Evolutionary conservation across 1,140 invertebrate genomes (phyloP).

Genomic region (Drepana arcuata): DNA sequence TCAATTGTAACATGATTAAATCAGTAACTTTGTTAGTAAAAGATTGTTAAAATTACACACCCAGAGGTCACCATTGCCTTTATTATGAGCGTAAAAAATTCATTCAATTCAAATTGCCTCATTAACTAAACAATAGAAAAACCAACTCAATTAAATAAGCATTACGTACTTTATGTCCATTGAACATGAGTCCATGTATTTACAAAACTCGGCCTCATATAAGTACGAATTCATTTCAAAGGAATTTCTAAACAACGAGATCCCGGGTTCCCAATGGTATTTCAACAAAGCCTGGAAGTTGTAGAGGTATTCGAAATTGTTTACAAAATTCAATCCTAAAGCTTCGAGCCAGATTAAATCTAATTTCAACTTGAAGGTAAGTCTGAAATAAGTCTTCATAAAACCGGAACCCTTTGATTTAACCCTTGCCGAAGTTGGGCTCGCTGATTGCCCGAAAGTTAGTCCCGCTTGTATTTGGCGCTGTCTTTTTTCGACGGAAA

Average conservation of each 20-base stretch:
- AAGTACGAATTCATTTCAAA: slow-evolving; percentile 61
- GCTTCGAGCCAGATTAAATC: slow-evolving; percentile 70
- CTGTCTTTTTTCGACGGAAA: slow-evolving; percentile 48
- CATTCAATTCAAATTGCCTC: too few species aligned
- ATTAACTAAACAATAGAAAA: slow-evolving; percentile 25
- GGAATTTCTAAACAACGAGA: slow-evolving; percentile 62
- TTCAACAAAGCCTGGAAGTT: slow-evolving; percentile 67
- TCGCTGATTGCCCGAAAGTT: slow-evolving; percentile 69
- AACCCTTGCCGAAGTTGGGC: slow-evolving; percentile 62
- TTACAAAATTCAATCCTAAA: slow-evolving; percentile 72
- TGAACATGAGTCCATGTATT: slow-evolving; percentile 32
- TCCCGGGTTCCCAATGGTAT: slow-evolving; percentile 64
- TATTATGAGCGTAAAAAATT: too few species aligned
- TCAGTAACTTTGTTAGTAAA: neutral
- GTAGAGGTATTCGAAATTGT: slow-evolving; percentile 69
- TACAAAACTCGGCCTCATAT: slow-evolving; percentile 51
- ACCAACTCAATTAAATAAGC: slow-evolving; percentile 44
- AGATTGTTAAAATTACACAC: slow-evolving; percentile 6
- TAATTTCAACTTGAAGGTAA: slow-evolving; percentile 72
- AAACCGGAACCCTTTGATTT: slow-evolving; percentile 71
- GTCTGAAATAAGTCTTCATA: slow-evolving; percentile 72
- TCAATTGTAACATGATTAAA: neutral
- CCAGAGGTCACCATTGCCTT: neutral
- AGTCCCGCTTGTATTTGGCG: slow-evolving; percentile 49
- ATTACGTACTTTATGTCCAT: slow-evolving; percentile 24